Conservation (phyloP, 2,113 vertebrate species). For the Scytalopus superciliaris region DNA sequence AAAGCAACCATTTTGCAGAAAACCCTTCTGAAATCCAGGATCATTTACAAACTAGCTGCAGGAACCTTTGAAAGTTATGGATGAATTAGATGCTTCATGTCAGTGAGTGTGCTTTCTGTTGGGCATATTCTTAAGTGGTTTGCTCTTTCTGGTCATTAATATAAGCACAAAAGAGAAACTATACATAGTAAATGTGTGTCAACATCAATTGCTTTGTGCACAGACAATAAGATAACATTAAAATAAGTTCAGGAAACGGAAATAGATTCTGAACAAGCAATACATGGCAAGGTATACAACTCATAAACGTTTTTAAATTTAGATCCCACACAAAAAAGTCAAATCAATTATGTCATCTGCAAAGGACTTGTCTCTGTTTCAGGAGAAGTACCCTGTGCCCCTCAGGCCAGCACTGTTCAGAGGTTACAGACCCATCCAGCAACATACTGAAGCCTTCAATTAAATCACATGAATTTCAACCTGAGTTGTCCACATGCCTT, state of each 20-base stretch:
- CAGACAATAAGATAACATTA: not conserved
- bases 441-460: not conserved
- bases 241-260: not conserved
- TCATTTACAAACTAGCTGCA: not conserved
- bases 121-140: not conserved
- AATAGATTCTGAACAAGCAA: not conserved
- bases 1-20: not conserved
- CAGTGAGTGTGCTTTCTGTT: not conserved
- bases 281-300: not conserved
- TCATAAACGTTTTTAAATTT: not conserved
- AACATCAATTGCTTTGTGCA: not conserved
- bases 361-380: not conserved
- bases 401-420: not conserved
- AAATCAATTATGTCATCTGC: not conserved
- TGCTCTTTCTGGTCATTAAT: not conserved
- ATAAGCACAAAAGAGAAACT: not conserved
- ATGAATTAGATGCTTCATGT: not conserved
- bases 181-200: not conserved
- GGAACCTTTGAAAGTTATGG: not conserved
- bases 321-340: not conserved
- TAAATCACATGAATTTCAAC: not conserved
- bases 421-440: not conserved
- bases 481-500: not conserved
- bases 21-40: not conserved
- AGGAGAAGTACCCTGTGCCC: not conserved